Percentiles rank a stretch among this genome's conserved stretches.
These are phyloP conservation scores for Drosophila anomalata DNA, from an alignment of 2,888 invertebrate genomes.

Conservation along the genomic window DNA sequence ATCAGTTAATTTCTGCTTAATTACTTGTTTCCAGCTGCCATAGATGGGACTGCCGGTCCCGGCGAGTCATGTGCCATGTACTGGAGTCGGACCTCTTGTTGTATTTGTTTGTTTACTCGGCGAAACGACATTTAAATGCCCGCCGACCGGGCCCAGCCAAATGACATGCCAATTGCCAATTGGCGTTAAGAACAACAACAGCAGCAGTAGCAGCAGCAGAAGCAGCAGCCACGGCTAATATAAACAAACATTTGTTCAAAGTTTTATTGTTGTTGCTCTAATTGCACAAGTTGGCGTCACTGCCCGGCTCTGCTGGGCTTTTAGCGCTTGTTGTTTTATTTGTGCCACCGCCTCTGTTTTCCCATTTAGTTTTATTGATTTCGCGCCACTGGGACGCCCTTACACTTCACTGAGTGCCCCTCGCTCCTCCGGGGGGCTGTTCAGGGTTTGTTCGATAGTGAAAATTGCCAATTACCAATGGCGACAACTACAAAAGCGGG, in stretches of 20 bases:
- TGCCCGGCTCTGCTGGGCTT: conserved; percentile 24
- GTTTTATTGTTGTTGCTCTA: conserved; percentile 56
- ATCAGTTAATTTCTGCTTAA: conserved; percentile 73
- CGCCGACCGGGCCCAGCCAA: conserved; percentile 52
- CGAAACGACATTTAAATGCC: conserved; percentile 54
- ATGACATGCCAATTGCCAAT: conserved; percentile 70
- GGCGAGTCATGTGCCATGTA: no score
- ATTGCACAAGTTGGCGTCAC: conserved; percentile 45
- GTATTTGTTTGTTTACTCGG: conserved; percentile 8
- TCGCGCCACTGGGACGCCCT: conserved; percentile 70
- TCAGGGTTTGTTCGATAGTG: conserved; percentile 29
- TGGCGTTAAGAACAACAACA: conserved; percentile 46
- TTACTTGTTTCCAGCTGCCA: conserved; percentile 62
- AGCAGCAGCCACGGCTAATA: conserved; percentile 40
- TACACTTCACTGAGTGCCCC: conserved; percentile 44
- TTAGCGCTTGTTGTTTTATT: conserved; percentile 43
- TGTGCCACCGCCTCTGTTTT: conserved; percentile 34
- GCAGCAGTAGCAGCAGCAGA: neutral
- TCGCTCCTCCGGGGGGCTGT: neutral
- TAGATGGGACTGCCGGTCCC: conserved; percentile 40
- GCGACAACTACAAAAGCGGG: conserved; percentile 25
- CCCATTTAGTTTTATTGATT: conserved; percentile 68
- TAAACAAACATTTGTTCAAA: conserved; percentile 66
- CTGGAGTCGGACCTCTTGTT: conserved; percentile 1
- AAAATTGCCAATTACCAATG: conserved; percentile 54